Evolutionary conservation across 1,140 invertebrate species (phyloP), one percentile per base, ranked within the genome.

Genomic region (Himalopsyche phryganea): DNA sequence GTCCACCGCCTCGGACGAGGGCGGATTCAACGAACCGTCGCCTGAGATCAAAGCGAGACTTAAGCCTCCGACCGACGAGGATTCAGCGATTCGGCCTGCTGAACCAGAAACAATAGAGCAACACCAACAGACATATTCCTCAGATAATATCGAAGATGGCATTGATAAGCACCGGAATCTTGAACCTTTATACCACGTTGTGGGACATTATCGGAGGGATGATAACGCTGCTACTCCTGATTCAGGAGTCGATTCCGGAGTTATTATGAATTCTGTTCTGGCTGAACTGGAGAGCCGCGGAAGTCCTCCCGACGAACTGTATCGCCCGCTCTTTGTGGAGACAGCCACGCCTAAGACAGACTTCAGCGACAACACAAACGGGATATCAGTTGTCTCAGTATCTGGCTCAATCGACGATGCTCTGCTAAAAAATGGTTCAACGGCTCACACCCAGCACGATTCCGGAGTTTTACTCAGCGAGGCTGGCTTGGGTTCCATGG

Each of bases 1-100:
- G 3, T 75, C 75, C 14, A 83, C 81, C 42, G 81, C 79, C 20
- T 79, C 75, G 2, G 84, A 85, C 67, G 83, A 85, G 69, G 82
- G 83, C 14, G 82, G 82, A 6, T 83, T 84, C 70, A 84, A 83
- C 67, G 84, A 85, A 68, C 81, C 81, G 9, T 80, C 77, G 49
- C 81, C 83, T 0, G 83, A 85, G 68, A 77, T 84, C 53, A 83
- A 83, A 69, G 83, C 83, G 49, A 79, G 81, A 49, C 68, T 84
- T 23, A 76, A 80, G 65, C 81, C 71, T 19, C 40, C 55, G 28
- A 45, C 50, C n/a, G n/a, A 40, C 47, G 54, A 52, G 17, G 15
- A 13, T 11, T 4, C 38, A 5, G 38, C 38, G 38, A 52, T 41
- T 19, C 15, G 44, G 32, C 14, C 49, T 17, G 11, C 32, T 17